These are phyloP conservation scores for Mionectes olivaceus DNA, from an alignment of 2,797 vertebrate genomes.

Conservation along the genomic window DNA sequence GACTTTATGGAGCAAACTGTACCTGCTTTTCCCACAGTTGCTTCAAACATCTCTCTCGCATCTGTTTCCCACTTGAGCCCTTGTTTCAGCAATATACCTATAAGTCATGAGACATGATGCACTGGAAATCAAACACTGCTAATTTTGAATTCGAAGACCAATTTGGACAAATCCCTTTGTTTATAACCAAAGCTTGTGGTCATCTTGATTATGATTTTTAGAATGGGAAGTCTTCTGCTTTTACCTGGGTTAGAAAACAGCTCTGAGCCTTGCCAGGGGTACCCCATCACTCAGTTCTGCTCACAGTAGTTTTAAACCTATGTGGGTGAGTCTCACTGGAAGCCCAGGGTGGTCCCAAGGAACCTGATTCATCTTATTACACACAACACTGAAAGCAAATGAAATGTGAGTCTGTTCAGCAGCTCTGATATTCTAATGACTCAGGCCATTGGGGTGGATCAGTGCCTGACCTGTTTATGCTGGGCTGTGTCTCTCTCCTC, in stretches of 20 bases:
- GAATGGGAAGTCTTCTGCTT: not conserved
- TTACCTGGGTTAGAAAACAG: not conserved
- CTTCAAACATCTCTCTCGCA: not conserved
- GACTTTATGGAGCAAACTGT: not conserved
- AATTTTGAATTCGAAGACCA: not conserved
- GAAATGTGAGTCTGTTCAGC: not conserved
- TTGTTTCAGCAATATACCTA: not conserved
- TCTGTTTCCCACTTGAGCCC: not conserved
- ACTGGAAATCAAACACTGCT: not conserved
- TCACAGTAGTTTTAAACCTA: not conserved
- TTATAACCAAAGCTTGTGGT: not conserved
- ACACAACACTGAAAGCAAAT: not conserved
- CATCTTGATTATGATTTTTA: not conserved
- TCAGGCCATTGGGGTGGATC: not conserved
- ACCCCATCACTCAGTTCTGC: not conserved
- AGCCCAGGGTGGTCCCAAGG: not conserved
- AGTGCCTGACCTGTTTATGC: not conserved
- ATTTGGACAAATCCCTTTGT: fast-evolving
- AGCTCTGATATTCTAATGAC: not conserved
- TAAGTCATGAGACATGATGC: not conserved
- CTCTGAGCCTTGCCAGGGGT: not conserved
- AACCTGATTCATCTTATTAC: not conserved
- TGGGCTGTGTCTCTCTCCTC: not conserved
- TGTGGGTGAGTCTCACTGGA: not conserved
- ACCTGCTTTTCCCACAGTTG: not conserved